Evolutionary conservation across 2,888 invertebrate genomes (phyloP).

Genomic region (Latrodectus hesperus): DNA sequence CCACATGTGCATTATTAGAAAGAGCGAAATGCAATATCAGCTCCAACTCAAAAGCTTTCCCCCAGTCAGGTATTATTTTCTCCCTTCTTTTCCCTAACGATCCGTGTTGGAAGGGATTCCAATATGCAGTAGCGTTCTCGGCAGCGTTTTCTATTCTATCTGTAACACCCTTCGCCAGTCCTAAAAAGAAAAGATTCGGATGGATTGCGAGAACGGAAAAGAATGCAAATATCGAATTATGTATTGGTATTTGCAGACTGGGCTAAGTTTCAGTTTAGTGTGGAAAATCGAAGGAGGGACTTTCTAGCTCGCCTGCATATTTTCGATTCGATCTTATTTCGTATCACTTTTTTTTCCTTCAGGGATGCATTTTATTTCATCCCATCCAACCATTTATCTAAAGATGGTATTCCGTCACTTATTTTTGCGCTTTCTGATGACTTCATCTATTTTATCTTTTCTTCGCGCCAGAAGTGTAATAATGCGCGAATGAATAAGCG

Average conservation of each 20-base stretch:
- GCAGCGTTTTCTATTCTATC: slow-evolving; percentile 65
- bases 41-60: slow-evolving; percentile 53
- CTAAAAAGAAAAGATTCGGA: slow-evolving; percentile 44
- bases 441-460: slow-evolving; percentile 58
- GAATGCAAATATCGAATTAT: slow-evolving; percentile 68
- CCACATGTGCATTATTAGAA: slow-evolving; percentile 68
- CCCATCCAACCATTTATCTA: slow-evolving; percentile 61
- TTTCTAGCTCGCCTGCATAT: slow-evolving; percentile 54
- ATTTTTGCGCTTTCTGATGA: slow-evolving; percentile 56
- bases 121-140: slow-evolving; percentile 63
- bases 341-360: slow-evolving; percentile 35
- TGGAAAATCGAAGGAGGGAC: slow-evolving; percentile 62
- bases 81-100: slow-evolving; percentile 57
- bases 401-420: slow-evolving; percentile 60
- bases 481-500: slow-evolving; percentile 9
- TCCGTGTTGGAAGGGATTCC: slow-evolving; percentile 59
- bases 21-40: slow-evolving; percentile 69
- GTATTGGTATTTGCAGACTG: slow-evolving; percentile 68
- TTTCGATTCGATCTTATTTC: slow-evolving; percentile 56
- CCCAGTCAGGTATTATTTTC: slow-evolving; percentile 68
- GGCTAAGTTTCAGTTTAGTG: slow-evolving; percentile 65
- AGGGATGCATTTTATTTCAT: slow-evolving; percentile 50
- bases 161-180: slow-evolving; percentile 64
- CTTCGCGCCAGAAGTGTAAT: neutral
- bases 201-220: slow-evolving; percentile 52